Conservation (phyloP, 2,797 vertebrate genomes). For the Varecia variegata region DNA sequence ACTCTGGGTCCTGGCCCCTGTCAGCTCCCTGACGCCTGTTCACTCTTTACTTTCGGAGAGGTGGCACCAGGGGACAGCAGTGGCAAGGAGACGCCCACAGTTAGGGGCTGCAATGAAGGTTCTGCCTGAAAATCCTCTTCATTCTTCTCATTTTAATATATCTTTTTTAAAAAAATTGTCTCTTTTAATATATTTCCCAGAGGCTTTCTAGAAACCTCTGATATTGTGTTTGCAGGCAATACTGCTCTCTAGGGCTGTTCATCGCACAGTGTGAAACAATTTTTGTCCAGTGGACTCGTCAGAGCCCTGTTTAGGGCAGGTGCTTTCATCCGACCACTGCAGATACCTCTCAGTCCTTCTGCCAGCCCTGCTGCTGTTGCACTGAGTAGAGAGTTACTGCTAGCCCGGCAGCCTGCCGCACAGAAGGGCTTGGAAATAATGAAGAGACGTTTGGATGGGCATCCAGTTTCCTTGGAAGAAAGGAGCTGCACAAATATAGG, state of each 20-base stretch:
- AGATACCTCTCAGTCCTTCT: background rate
- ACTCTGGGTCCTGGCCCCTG: background rate
- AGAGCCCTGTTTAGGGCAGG: background rate
- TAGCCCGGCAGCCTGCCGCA: background rate
- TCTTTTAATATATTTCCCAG: background rate
- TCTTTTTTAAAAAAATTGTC: background rate
- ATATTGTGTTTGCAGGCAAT: background rate
- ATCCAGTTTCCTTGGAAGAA: background rate
- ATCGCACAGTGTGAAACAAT: background rate
- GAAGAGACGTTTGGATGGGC: background rate
- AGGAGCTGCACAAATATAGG: background rate
- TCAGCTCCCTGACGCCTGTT: accelerated
- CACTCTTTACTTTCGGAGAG: background rate
- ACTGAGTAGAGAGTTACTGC: background rate
- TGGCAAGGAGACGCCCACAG: no score
- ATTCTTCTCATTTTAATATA: background rate
- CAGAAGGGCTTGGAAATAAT: background rate
- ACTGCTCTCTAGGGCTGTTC: background rate
- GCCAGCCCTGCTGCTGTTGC: background rate
- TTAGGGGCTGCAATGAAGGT: background rate
- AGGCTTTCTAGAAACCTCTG: background rate
- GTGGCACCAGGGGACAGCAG: background rate
- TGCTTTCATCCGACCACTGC: background rate
- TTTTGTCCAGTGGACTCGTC: background rate
- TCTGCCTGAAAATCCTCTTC: background rate